These are phyloP conservation scores for Lymantria dispar DNA, from an alignment of 2,888 invertebrate species.

Conservation along the genomic window DNA sequence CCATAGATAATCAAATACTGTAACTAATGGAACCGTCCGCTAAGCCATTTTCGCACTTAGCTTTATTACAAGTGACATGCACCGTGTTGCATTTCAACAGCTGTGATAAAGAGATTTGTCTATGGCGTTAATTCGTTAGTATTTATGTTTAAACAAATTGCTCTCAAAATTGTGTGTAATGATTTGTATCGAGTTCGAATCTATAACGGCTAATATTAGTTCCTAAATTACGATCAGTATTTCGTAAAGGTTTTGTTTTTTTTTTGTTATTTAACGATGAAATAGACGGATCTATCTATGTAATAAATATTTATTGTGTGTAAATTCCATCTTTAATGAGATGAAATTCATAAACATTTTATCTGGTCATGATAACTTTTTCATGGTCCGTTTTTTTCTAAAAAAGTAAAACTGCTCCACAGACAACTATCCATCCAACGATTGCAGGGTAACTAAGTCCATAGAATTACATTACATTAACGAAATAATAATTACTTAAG, in stretches of 20 bases:
- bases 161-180: constrained; percentile 31
- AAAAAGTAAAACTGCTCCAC: constrained; percentile 29
- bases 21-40: constrained; percentile 11
- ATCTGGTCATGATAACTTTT: too few relatives aligned
- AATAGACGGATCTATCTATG: constrained; percentile 21
- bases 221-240: constrained; percentile 80
- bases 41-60: constrained; percentile 73
- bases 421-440: constrained; percentile 47
- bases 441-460: constrained; percentile 56
- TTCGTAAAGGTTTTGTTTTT: constrained; percentile 49
- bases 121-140: constrained; percentile 54
- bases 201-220: constrained; percentile 67
- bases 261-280: constrained; percentile 5
- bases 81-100: constrained; percentile 73
- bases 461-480: constrained; percentile 56
- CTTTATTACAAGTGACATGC: constrained; percentile 70
- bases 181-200: constrained; percentile 32
- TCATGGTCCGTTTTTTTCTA: not conserved
- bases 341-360: too few relatives aligned
- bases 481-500: constrained; percentile 38
- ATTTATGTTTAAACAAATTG: constrained; percentile 28
- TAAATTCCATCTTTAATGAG: too few relatives aligned
- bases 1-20: not conserved
- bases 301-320: too few relatives aligned
- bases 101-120: constrained; percentile 80